Percentiles rank a stretch among this genome's conserved stretches.
Conservation (phyloP, 2,113 vertebrate species). For the Xyrauchen texanus region DNA sequence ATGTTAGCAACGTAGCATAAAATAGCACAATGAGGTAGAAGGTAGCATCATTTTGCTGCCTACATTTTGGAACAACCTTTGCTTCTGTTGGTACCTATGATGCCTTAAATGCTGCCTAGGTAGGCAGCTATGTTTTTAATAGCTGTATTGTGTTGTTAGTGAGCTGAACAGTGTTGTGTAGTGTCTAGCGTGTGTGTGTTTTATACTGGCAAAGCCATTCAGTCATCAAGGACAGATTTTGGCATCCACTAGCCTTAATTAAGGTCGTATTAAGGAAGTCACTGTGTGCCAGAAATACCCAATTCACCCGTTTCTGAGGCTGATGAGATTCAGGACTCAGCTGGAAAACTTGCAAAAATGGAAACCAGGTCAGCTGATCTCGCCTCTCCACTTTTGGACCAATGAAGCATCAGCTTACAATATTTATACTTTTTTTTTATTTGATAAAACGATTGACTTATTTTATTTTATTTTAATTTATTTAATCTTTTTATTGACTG, state of each 20-base stretch:
- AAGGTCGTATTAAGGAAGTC: not conserved
- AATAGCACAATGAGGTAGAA: too few relatives aligned
- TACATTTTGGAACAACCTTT: not conserved
- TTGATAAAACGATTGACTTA: too few relatives aligned
- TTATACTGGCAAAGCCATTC: not conserved
- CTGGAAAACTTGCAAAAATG: not conserved
- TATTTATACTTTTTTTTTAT: too few relatives aligned
- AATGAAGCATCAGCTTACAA: too few relatives aligned
- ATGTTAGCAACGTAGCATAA: too few relatives aligned
- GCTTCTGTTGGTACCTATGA: not conserved
- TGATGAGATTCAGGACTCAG: not conserved
- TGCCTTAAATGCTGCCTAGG: not conserved
- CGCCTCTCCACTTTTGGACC: too few relatives aligned
- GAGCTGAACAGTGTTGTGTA: not conserved
- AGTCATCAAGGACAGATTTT: conserved; percentile 1
- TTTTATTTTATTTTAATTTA: too few relatives aligned
- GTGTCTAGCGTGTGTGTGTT: not conserved
- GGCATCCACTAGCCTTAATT: not conserved
- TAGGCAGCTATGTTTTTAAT: not conserved
- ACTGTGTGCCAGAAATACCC: not conserved
- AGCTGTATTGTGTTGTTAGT: not conserved
- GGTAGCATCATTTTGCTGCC: not conserved
- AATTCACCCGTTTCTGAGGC: not conserved
- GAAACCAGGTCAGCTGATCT: not conserved
- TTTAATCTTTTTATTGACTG: too few relatives aligned